Evolutionary conservation across 2,888 invertebrate genomes (phyloP).

Genomic region (Drosophila putrida): DNA sequence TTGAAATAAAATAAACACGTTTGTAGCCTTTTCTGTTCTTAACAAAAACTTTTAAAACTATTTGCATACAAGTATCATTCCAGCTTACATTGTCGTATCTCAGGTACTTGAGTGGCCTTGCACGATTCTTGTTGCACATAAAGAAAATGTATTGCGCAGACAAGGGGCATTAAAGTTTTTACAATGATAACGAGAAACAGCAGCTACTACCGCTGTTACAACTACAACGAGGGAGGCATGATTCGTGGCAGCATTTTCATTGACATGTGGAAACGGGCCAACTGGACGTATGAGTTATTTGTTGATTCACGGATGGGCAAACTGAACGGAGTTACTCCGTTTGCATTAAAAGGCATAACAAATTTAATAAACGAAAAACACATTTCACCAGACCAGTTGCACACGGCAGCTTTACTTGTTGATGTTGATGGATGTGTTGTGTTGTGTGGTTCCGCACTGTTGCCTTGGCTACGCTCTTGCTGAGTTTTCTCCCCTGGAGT

Average conservation of each 20-base stretch:
- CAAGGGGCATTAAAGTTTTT: conserved; percentile 61
- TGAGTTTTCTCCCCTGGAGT: conserved; percentile 6
- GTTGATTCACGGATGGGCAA: conserved; percentile 20
- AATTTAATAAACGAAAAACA: conserved; percentile 69
- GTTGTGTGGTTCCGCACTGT: conserved; percentile 28
- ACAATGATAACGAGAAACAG: conserved; percentile 50
- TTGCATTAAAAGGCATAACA: conserved; percentile 42
- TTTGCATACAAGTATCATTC: conserved; percentile 3
- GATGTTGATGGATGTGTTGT: conserved; percentile 67
- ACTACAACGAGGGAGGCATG: conserved; percentile 5
- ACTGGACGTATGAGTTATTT: conserved; percentile 42
- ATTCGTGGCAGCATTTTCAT: conserved; percentile 13
- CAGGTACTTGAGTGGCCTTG: conserved; percentile 6
- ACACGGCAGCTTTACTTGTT: conserved; percentile 47
- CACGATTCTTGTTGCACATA: conserved; percentile 5
- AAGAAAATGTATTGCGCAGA: conserved; percentile 6
- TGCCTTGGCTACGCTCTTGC: conserved; percentile 16
- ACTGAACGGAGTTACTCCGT: background rate
- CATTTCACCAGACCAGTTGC: conserved; percentile 45
- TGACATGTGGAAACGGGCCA: conserved; percentile 15
- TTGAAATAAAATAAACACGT: background rate
- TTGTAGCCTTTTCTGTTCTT: background rate
- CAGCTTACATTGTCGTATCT: background rate
- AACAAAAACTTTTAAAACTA: background rate
- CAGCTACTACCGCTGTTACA: conserved; percentile 20